Evolutionary conservation across 2,888 invertebrate species (phyloP).

Genomic region (Craniophora ligustri): DNA sequence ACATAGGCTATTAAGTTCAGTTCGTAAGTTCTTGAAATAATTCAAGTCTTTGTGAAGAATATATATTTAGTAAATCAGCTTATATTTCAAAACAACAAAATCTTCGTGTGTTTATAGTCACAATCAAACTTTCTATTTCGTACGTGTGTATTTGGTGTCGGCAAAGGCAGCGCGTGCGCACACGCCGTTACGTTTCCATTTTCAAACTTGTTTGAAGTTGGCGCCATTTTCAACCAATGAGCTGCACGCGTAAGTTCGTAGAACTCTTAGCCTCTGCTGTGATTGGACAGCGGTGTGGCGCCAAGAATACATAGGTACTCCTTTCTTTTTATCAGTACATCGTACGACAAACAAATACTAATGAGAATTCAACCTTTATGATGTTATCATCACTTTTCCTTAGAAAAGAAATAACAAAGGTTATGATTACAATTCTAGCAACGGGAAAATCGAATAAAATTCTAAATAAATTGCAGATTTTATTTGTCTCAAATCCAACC

Average conservation of each 20-base stretch:
- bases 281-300: conserved; percentile 67
- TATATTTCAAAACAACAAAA: too few relatives aligned
- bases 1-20: too few relatives aligned
- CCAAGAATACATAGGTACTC: conserved; percentile 48
- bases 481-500: too few relatives aligned
- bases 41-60: too few relatives aligned
- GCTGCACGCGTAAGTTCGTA: conserved; percentile 73
- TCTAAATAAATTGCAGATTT: background rate
- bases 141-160: conserved; percentile 48
- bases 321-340: conserved; percentile 44
- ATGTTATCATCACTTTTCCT: conserved; percentile 12
- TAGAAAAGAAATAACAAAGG: conserved; percentile 1
- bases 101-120: conserved; percentile 14
- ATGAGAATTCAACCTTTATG: conserved; percentile 20
- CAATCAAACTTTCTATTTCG: conserved; percentile 54
- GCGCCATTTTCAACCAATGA: conserved; percentile 75
- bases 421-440: background rate
- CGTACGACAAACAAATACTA: conserved; percentile 33
- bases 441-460: background rate
- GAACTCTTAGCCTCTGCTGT: conserved; percentile 78
- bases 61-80: too few relatives aligned
- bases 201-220: conserved; percentile 71
- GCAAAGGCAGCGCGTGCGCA: conserved; percentile 54
- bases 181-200: conserved; percentile 66
- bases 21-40: too few relatives aligned